phyloP scores from a whole-genome alignment of 2,888 invertebrate species.

The Embidobia sp. region DNA sequence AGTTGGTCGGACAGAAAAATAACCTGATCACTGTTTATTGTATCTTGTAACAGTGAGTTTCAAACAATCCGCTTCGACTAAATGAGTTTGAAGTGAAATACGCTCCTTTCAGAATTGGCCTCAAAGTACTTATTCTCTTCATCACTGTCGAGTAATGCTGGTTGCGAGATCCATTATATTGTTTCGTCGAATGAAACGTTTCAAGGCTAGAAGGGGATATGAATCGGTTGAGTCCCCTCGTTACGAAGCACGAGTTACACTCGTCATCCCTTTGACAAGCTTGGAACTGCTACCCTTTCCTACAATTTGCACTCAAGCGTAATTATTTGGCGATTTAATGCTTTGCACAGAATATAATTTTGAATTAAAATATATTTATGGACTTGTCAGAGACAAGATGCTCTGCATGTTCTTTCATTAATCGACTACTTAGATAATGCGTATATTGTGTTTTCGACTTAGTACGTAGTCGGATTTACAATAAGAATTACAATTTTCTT shows the following conservation, averaged over 20 bases:
- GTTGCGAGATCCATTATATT: conserved; percentile 67
- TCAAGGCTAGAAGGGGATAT: conserved; percentile 66
- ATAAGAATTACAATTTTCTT: conserved; percentile 3
- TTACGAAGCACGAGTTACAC: conserved; percentile 71
- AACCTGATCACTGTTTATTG: conserved; percentile 41
- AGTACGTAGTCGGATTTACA: too few species aligned
- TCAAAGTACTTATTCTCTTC: conserved; percentile 63
- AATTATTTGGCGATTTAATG: conserved; percentile 79
- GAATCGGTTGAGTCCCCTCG: conserved; percentile 70
- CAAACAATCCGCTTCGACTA: conserved; percentile 57
- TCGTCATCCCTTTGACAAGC: conserved; percentile 68
- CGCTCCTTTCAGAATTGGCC: conserved; percentile 57
- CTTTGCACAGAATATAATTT: conserved; percentile 72
- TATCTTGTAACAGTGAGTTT: conserved; percentile 54
- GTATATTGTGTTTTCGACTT: conserved; percentile 19
- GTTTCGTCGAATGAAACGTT: conserved; percentile 68
- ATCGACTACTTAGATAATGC: conserved; percentile 52
- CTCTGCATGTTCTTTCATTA: conserved; percentile 70
- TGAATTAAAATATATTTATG: conserved; percentile 78
- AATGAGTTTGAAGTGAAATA: conserved; percentile 63
- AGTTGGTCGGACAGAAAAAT: conserved; percentile 37
- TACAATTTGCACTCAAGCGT: conserved; percentile 66
- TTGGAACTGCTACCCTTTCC: conserved; percentile 67
- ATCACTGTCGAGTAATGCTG: conserved; percentile 62
- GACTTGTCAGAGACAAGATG: conserved; percentile 71